These are phyloP conservation scores for Torymus auratus DNA, from an alignment of 2,888 invertebrate species.

Conservation along the genomic window DNA sequence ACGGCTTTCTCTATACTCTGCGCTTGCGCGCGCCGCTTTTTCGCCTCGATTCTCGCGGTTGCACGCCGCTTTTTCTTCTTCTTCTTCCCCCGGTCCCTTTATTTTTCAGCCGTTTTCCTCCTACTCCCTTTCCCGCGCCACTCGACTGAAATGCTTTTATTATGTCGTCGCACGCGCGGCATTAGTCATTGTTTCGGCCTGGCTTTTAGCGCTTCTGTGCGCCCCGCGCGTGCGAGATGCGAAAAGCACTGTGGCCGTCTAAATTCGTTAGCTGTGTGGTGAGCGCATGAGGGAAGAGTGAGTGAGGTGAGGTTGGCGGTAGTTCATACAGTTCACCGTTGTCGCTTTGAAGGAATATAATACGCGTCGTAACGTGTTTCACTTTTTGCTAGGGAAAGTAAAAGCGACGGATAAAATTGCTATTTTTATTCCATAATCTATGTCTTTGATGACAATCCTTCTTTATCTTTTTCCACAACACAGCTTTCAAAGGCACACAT, in stretches of 20 bases:
- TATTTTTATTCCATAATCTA: no score
- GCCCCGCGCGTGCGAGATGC: no score
- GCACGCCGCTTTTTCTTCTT: neutral
- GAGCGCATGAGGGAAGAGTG: neutral
- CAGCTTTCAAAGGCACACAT: no score
- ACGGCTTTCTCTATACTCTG: conserved; percentile 49
- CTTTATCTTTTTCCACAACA: no score
- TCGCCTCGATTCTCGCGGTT: conserved; percentile 18
- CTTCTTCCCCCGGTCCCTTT: neutral
- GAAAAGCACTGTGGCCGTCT: no score
- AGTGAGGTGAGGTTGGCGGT: neutral
- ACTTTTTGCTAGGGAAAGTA: no score
- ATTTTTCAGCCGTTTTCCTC: conserved; percentile 3
- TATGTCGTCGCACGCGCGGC: conserved; percentile 5
- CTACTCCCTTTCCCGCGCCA: neutral
- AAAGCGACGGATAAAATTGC: no score
- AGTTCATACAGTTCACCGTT: no score
- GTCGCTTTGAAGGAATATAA: no score
- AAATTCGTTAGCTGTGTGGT: no score
- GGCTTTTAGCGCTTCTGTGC: conserved; percentile 33
- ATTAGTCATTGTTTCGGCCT: conserved; percentile 42
- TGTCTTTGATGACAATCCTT: no score
- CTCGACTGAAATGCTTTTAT: conserved; percentile 37
- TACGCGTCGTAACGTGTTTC: no score
- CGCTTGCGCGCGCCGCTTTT: conserved; percentile 4